Base-by-base conservation (phyloP, 2,888 invertebrate species). In the Lapara coniferarum region DNA sequence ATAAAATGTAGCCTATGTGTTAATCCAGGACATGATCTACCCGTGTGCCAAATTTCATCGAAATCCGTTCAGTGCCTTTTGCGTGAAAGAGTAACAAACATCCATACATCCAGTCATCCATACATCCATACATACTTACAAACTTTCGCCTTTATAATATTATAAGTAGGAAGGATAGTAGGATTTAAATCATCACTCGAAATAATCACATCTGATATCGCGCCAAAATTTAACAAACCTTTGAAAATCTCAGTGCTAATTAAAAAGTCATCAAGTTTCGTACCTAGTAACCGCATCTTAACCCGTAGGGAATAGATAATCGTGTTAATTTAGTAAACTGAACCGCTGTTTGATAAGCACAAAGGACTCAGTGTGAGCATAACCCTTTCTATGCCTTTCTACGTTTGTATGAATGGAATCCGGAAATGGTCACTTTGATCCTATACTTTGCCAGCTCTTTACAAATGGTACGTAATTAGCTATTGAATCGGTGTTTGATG, bases 281-380 rank as follows among this genome's bases (percentile, higher is more conserved):
- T 53, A 59, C 59, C 59, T 63, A 53, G 49, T 46, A 13, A 67
- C 46, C 44, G 13, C 57, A 73, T 72, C 71, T 19, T 69, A 67
- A 66, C 30, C 37, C 73, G 76, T 81, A 79, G 78, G 78, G 83
- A 81, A 78, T 83, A 81, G 78, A 87, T 88, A 88, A 88, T 88
- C 81, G 85, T 82, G 85, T 85, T 90, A 88, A 90, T 89, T 89
- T 86, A 80, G 84, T 89, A 88, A 89, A 88, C 83, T 79, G 78
- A 78, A 80, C 80, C 77, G 80, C 81, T 84, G 83, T 83, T 81
- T 78, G 74, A 78, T 78, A 75, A 73, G 74, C 73, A 85, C 82
- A 86, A 87, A 85, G 84, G 78, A 77, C 75, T 75, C 73, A 71
- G 73, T 81, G 68, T 78, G 71, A 73, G 73, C 70, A 70, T 58